Evolutionary conservation across 2,797 vertebrate species (phyloP).

Genomic region (Paramormyrops hopkinsi): DNA sequence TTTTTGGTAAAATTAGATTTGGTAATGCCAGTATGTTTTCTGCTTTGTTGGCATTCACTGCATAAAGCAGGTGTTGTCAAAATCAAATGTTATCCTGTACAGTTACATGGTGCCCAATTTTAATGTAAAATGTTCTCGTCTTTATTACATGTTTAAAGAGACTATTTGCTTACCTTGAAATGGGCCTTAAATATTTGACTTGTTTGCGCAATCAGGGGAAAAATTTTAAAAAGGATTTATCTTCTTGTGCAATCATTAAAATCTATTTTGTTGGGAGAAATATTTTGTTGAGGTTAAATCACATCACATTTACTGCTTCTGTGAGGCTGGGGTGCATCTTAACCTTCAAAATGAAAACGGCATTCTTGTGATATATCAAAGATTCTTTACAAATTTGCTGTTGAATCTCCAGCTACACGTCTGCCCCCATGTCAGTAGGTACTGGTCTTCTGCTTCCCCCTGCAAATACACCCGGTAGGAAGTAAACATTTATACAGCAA

Average conservation of each 20-base stretch:
- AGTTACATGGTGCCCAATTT: neutral
- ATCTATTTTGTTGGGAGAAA: conserved; percentile 15
- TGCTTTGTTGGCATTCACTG: conserved; percentile 13
- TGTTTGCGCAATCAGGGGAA: conserved; percentile 2
- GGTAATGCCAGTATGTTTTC: neutral
- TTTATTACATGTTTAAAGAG: neutral
- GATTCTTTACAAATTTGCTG: neutral
- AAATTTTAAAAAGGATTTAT: conserved; percentile 5
- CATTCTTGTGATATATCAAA: neutral
- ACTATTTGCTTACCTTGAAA: conserved; percentile 35
- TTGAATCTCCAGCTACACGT: neutral
- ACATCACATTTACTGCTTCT: conserved; percentile 4
- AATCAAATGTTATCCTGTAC: conserved; percentile 2
- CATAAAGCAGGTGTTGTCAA: neutral
- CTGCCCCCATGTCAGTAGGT: neutral
- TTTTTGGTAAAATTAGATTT: neutral
- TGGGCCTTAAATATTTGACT: conserved; percentile 35
- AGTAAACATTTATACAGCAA: neutral
- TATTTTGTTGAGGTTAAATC: neutral
- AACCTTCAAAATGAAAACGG: neutral
- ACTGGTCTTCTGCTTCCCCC: neutral
- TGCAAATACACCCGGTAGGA: neutral
- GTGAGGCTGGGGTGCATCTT: neutral
- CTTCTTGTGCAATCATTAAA: conserved; percentile 8
- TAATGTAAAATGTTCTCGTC: conserved; percentile 9